Percentiles rank a stretch among this genome's conserved stretches.
phyloP scores from a whole-genome alignment of 2,113 vertebrate genomes.

The Cyphomyrus discorhynchus region DNA sequence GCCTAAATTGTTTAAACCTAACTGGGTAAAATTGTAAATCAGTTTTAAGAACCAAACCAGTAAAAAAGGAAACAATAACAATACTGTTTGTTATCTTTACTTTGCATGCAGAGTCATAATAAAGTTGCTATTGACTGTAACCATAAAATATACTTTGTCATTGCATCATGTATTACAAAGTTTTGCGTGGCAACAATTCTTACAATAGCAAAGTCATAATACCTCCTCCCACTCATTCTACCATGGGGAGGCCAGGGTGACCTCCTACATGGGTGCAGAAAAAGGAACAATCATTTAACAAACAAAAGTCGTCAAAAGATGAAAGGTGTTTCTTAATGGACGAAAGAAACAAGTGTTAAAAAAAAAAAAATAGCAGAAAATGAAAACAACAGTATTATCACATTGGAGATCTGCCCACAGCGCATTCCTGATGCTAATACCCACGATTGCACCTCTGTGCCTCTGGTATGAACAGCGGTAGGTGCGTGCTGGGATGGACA shows the following conservation, averaged over 20 bases:
- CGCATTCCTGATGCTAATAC: constrained; percentile 47
- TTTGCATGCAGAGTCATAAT: background rate
- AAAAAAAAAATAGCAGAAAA: constrained; percentile 19
- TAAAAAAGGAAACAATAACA: background rate
- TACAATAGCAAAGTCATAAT: background rate
- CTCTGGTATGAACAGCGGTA: constrained; percentile 55
- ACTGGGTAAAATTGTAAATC: background rate
- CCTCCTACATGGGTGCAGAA: background rate
- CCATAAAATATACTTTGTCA: background rate
- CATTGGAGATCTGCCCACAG: constrained; percentile 55
- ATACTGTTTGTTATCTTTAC: background rate
- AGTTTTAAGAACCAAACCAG: background rate
- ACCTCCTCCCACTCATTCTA: background rate
- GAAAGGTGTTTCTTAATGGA: background rate
- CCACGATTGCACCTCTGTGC: constrained; percentile 48
- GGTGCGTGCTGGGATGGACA: constrained; percentile 32
- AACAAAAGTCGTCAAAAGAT: background rate
- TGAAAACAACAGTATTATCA: constrained; percentile 53
- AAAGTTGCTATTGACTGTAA: background rate
- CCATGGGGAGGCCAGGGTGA: background rate
- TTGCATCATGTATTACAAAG: background rate
- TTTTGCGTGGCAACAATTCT: too few relatives aligned
- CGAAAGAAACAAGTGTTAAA: background rate
- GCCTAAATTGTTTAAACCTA: background rate
- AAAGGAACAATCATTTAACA: background rate